Base-by-base conservation (phyloP, 2,888 invertebrate species). In the Suillia variegata region DNA sequence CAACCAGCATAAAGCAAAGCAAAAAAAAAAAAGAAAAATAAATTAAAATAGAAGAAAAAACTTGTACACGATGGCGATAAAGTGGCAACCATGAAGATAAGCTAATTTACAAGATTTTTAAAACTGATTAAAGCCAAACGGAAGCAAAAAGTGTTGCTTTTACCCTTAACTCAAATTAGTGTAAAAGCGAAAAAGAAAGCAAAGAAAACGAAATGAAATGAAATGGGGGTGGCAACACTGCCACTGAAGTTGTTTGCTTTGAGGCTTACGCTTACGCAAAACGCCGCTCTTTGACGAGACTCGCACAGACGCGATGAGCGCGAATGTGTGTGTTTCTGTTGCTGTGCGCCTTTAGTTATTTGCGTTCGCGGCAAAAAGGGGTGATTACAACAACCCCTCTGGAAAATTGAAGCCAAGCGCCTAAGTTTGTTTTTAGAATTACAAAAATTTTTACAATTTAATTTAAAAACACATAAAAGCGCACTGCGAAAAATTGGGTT, bases 21-120 rank as follows among this genome's bases (percentile, higher is more conserved):
- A 45, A 20, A 8, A 3, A 13, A 12, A 18, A 4, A 17, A 17
- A 45, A 45, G 45, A 8, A 3, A 13, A 12, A 26, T 31, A 31
- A n/a, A n/a, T 13, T 15, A 13, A 6, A 26, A 13, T 12, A 15
- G 17, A 17, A 8, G 20, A 5, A 52, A 13, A 20, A 18, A 2
- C 17, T 12, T 3, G 20, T 2, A 4, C 20, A 3, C 20, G 4
- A 3, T 17, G 48, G 47, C 55, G 55, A 55, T 55, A 55, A 55
- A 55, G 55, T 42, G 50, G 49, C 54, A 54, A 54, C 58, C 54
- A 38, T 54, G 50, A 38, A 54, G 58, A 59, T 59, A 59, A 59
- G 49, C 42, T 50, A 49, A 59, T 54, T 59, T 54, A 54, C 58
- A 49, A 26, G 58, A 59, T 50, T 54, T 59, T 22, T 26, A 38